phyloP scores from a whole-genome alignment of 2,113 vertebrate species.

The Ascaphus truei region DNA sequence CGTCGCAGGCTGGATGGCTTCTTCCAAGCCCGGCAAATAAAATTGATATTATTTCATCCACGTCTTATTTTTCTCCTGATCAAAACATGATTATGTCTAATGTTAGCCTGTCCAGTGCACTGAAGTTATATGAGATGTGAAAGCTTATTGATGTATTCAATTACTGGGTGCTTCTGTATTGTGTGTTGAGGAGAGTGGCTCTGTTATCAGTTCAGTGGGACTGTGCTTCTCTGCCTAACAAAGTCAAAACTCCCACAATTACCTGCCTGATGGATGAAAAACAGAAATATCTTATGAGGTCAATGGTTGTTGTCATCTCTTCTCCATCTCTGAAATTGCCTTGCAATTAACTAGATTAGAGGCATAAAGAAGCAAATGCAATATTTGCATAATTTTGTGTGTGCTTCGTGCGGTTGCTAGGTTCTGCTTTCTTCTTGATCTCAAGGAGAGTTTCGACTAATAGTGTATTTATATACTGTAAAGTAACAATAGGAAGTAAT shows the following conservation, averaged over 20 bases:
- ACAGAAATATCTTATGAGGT: constrained; percentile 55
- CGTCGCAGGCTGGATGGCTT: constrained; percentile 45
- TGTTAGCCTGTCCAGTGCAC: constrained; percentile 48
- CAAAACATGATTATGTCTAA: constrained; percentile 70
- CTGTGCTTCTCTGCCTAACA: constrained; percentile 52
- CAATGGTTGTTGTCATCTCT: constrained; percentile 44
- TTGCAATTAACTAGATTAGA: constrained; percentile 58
- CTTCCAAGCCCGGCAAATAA: constrained; percentile 58
- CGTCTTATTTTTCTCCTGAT: constrained; percentile 65
- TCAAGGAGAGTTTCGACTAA: neutral
- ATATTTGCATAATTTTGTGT: constrained; percentile 47
- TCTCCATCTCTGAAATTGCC: constrained; percentile 52
- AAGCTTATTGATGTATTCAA: constrained; percentile 75
- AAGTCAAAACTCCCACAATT: constrained; percentile 64
- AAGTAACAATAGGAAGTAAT: too few species aligned
- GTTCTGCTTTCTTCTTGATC: constrained; percentile 30
- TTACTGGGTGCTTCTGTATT: constrained; percentile 57
- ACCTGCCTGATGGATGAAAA: constrained; percentile 65
- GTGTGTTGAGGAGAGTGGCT: constrained; percentile 49
- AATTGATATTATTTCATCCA: constrained; percentile 68
- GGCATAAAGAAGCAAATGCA: constrained; percentile 38
- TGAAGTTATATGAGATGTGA: constrained; percentile 58
- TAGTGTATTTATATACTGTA: too few species aligned
- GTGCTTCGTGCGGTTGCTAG: neutral
- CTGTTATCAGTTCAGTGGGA: constrained; percentile 51